A percentile compares a stretch with the other conserved stretches of the same genome.
Evolutionary conservation across 2,113 vertebrate genomes (phyloP).

Genomic region (Rhinopithecus roxellana): DNA sequence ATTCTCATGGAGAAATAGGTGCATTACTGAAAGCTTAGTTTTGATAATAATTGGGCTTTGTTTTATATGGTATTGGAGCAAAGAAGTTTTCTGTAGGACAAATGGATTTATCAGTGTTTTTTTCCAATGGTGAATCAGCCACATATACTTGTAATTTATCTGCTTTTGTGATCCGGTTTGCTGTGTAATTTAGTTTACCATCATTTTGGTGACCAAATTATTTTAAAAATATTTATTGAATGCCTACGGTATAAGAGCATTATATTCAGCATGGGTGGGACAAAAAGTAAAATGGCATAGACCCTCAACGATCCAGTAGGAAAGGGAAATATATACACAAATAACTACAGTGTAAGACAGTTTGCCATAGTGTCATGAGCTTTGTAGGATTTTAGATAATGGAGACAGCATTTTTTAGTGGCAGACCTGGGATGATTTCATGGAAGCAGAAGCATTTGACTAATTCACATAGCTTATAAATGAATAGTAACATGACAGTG

Average conservation of each 20-base stretch:
- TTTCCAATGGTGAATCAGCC: conserved; percentile 7
- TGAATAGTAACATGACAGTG: conserved; percentile 35
- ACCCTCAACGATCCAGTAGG: background rate
- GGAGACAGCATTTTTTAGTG: conserved; percentile 23
- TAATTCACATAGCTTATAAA: conserved; percentile 17
- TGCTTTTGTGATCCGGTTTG: conserved; percentile 44
- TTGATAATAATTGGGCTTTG: background rate
- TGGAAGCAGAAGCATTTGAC: background rate
- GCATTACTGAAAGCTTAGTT: background rate
- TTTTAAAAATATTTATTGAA: conserved; percentile 47
- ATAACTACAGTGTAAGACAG: background rate
- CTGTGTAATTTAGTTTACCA: conserved; percentile 28
- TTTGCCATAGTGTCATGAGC: background rate
- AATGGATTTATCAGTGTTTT: background rate
- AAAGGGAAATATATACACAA: conserved; percentile 43
- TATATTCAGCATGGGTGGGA: background rate
- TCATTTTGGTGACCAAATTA: background rate
- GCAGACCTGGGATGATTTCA: conserved; percentile 4
- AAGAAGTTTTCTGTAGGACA: conserved; percentile 30
- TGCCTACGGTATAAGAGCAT: background rate
- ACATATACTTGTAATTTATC: conserved; percentile 30
- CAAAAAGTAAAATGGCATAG: conserved; percentile 8
- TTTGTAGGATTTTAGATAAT: conserved; percentile 16
- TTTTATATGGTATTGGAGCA: conserved; percentile 36
- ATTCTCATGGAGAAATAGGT: conserved; percentile 18